Evolutionary conservation across 2,113 vertebrate species (phyloP).

Genomic region (Opisthocomus hoazin): DNA sequence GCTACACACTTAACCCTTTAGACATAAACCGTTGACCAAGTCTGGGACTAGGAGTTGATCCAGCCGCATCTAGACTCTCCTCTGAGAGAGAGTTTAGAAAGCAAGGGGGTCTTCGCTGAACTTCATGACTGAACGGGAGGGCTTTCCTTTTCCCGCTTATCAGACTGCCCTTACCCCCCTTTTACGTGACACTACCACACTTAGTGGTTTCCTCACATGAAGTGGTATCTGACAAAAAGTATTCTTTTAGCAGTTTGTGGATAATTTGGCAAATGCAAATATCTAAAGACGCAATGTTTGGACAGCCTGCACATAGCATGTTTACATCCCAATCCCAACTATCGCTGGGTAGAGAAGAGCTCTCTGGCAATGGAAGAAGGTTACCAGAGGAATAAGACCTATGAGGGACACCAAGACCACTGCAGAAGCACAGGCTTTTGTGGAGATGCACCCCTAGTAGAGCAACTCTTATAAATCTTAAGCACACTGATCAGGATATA

Average conservation of each 20-base stretch:
- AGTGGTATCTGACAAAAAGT: neutral
- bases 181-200: too few species aligned
- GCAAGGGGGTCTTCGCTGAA: too few species aligned
- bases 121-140: too few species aligned
- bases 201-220: neutral
- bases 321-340: neutral
- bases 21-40: too few species aligned
- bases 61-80: too few species aligned
- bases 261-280: neutral
- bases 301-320: neutral
- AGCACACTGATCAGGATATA: neutral
- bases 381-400: neutral
- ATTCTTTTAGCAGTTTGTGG: neutral
- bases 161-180: too few species aligned
- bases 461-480: neutral
- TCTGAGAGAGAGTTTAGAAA: too few species aligned
- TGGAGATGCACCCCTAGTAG: neutral
- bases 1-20: too few species aligned
- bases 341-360: fast-evolving
- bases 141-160: too few species aligned
- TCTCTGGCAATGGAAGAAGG: neutral
- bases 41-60: too few species aligned
- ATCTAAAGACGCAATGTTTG: neutral
- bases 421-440: neutral
- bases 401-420: neutral